Base-by-base conservation (phyloP, 2,888 invertebrate genomes). In the Nymphalis c-album region DNA sequence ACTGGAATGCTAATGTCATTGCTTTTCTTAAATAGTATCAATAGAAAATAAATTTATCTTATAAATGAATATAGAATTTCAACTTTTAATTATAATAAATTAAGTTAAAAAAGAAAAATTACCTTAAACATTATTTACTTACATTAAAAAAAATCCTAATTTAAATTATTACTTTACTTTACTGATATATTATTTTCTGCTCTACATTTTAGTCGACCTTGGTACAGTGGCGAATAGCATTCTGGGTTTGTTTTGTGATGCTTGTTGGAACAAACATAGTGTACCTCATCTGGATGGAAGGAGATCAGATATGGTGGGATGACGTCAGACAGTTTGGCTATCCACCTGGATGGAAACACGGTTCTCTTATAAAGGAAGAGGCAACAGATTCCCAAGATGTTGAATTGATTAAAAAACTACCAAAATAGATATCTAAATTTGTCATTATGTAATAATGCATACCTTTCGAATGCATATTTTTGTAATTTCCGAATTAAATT, bases 301-400 rank as follows among this genome's bases (percentile, higher is more conserved):
- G 94, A 0, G 93, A 94, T 58, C 92, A 93, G 17, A 94, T 95
- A 72, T 88, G 91, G 70, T 95, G 95, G 95, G 94, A 95, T 77
- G 88, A 93, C 64, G 87, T 91, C 0, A 79, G 86, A 50, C 74
- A 77, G 45, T 74, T 76, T 60, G 80, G 81, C 5, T 80, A 80
- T 62, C 83, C 81, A 7, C n/a, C 64, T 0, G 71, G 73, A 22
- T 80, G 78, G 78, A 81, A 77, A 60, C 77, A 79, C 60, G 79
- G 78, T 7, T 74, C 73, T 0, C 67, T 79, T 17, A 67, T 75
- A 50, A 67, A 68, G 2, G 75, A 77, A 16, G 70, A 70, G 16
- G 22, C 66, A 51, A 58, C 64, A 31, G 22, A 17, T 10, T 3
- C 61, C 10, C 45, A 60, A 62, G 47, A 57, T 31, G 17, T 57